Evolutionary conservation across 2,113 vertebrate species (phyloP).

Genomic region (Cacatua alba): DNA sequence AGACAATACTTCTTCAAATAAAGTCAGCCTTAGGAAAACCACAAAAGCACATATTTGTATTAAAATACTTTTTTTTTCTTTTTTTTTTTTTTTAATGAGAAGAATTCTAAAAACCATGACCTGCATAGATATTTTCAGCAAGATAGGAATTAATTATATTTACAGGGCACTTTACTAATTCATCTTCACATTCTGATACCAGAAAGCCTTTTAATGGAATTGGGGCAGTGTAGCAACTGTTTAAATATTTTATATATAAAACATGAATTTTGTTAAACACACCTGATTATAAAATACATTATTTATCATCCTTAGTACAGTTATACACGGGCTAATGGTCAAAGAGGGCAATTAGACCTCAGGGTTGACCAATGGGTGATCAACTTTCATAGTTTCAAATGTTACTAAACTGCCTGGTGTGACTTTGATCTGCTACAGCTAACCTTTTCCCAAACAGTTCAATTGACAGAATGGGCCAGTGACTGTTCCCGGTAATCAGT

Average conservation of each 20-base stretch:
- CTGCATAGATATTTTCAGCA: neutral
- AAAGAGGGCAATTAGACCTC: neutral
- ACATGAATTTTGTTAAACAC: neutral
- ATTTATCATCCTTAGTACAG: neutral
- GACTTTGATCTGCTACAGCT: neutral
- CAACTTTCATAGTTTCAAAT: neutral
- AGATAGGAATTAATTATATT: neutral
- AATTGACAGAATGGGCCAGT: neutral
- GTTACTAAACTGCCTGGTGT: neutral
- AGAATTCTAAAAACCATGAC: neutral
- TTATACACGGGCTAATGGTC: neutral
- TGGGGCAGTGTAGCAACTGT: neutral
- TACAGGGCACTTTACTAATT: neutral
- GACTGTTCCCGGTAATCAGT: neutral
- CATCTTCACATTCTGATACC: neutral
- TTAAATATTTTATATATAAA: neutral
- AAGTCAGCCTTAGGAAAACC: neutral
- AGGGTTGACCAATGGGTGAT: neutral
- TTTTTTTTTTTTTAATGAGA: neutral
- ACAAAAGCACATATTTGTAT: neutral
- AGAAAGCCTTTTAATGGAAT: neutral
- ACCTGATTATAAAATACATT: neutral
- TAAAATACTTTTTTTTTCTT: neutral
- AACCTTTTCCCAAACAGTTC: neutral
- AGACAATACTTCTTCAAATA: neutral